Evolutionary conservation across 2,797 vertebrate species (phyloP), one percentile per base, ranked within the genome.

Genomic region (Pangasius djambal): DNA sequence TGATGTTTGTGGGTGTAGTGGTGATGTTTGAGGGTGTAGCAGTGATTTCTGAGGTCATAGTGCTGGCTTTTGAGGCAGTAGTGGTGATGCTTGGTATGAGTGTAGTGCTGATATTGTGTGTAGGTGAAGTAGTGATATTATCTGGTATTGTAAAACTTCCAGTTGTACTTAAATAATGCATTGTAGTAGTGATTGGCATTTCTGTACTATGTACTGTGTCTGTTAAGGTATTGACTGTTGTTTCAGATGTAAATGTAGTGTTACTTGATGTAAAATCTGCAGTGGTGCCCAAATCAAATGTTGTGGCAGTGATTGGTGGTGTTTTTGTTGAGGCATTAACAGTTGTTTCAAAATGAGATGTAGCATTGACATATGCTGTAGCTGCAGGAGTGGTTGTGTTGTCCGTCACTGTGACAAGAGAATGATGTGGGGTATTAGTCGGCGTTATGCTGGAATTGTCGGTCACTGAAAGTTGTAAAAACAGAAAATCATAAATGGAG

Each of bases 41-140:
- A 22, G 18, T 34, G 72, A 81, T 7, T n/a, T 88, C 40, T 37
- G 83, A 48, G 37, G 65, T 81, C 89, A 78, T 61, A n/a, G 69
- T 72, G 8, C 40, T 89, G 22, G 12, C 2, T 1, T 13, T 34
- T 88, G 77, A 0, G 16, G 34, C 1, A 37, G 86, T 83, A 16
- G 87, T 50, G 3, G 13, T 20, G 5, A 8, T 4, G 52, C 52
- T 55, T 55, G 37, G 69, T 70, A 37, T 1, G 77, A 86, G 4
- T 18, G 93, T 88, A 13, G 89, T 92, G 28, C 28, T 34, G 77
- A 74, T 8, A 22, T 86, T 44, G 7, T 13, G 5, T 48, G 22
- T 75, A 79, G 28, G 81, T 70, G 91, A 86, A 67, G 10, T 48
- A 1, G 87, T 91, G 25, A 61, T 40, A 67, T 37, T 40, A 63